Percentiles rank a stretch among this genome's conserved stretches.
Conservation (phyloP, 2,113 vertebrate genomes). For the Mastomys natalensis region DNA sequence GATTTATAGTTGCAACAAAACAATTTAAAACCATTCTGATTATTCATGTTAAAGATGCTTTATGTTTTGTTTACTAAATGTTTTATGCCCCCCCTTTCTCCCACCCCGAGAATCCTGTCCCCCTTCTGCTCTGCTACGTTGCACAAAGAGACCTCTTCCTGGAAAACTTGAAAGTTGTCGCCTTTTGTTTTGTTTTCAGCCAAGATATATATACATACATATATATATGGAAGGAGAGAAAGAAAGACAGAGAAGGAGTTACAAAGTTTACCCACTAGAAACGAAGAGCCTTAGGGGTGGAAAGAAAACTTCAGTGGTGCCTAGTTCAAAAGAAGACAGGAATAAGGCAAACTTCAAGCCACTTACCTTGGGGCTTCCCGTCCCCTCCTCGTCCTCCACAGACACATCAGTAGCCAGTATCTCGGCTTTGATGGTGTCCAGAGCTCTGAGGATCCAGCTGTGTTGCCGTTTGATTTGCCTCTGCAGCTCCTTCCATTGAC, state of each 20-base stretch:
- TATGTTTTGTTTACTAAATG: constrained; percentile 92
- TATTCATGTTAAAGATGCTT: constrained; percentile 93
- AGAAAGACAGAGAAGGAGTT: neutral
- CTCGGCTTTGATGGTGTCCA: constrained; percentile 96
- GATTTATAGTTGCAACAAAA: constrained; percentile 96
- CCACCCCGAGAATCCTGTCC: constrained; percentile 66
- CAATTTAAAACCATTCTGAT: constrained; percentile 94
- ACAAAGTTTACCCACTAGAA: constrained; percentile 88
- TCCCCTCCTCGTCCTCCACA: constrained; percentile 87
- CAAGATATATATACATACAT: constrained; percentile 75
- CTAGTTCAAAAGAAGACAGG: constrained; percentile 89
- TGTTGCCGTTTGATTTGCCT: constrained; percentile 98
- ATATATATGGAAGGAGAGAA: neutral
- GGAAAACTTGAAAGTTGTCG: constrained; percentile 84
- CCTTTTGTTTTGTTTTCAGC: constrained; percentile 78
- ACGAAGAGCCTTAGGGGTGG: constrained; percentile 89
- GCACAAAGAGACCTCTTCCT: constrained; percentile 76
- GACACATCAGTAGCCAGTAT: constrained; percentile 93
- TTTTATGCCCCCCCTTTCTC: constrained; percentile 82
- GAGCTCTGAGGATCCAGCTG: constrained; percentile 96
- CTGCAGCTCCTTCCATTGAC: constrained; percentile 98
- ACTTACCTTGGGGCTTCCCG: constrained; percentile 92
- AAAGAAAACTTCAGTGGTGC: constrained; percentile 89
- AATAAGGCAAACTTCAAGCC: constrained; percentile 88
- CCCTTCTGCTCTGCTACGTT: constrained; percentile 65